Evolutionary conservation across 2,888 invertebrate species (phyloP).

Genomic region (Alcis repandata): DNA sequence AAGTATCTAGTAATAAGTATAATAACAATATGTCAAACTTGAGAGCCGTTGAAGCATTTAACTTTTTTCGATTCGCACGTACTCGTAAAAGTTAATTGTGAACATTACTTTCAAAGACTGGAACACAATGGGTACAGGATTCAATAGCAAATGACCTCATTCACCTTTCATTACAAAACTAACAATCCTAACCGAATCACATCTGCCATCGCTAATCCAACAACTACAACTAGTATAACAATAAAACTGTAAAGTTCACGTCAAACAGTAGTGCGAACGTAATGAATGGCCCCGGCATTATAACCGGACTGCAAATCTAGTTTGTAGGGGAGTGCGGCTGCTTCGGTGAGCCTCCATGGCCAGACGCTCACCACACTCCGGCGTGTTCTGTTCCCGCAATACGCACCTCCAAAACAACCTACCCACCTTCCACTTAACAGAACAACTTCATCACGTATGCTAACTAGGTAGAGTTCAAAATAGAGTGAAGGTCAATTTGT

Average conservation of each 20-base stretch:
- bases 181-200: constrained; percentile 53
- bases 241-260: constrained; percentile 71
- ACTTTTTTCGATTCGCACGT: no score
- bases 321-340: constrained; percentile 84
- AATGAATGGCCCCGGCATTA: constrained; percentile 83
- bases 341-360: constrained; percentile 86
- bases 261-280: constrained; percentile 78
- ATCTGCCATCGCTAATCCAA: constrained; percentile 60
- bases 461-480: constrained; percentile 39
- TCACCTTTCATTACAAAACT: constrained; percentile 40
- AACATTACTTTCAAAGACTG: neutral
- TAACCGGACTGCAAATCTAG: constrained; percentile 85
- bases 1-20: neutral
- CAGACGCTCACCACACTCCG: constrained; percentile 84
- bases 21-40: neutral
- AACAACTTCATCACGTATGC: constrained; percentile 45
- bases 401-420: constrained; percentile 51
- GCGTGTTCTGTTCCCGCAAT: constrained; percentile 73
- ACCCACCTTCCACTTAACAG: constrained; percentile 45
- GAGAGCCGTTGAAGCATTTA: no score
- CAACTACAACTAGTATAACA: constrained; percentile 62
- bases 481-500: constrained; percentile 28
- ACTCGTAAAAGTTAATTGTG: neutral
- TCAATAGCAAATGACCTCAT: constrained; percentile 25
- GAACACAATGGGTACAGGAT: constrained; percentile 16